These are phyloP conservation scores for Pomacea maculata DNA, from an alignment of 1,140 invertebrate species.

Conservation along the genomic window DNA sequence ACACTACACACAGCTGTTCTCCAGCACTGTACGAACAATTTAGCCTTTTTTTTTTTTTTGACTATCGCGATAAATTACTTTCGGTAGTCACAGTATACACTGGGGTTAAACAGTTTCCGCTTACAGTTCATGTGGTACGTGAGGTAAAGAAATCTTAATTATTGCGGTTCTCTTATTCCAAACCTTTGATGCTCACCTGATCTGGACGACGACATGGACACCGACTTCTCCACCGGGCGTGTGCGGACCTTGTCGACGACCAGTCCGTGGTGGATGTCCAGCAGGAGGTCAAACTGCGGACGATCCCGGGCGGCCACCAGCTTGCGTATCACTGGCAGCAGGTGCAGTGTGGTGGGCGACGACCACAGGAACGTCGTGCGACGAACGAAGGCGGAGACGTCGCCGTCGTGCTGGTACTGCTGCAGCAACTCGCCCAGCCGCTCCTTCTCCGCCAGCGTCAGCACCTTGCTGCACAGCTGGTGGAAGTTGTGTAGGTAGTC, in stretches of 20 bases:
- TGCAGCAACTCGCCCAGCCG: conserved; percentile 25
- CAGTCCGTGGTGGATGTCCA: conserved; percentile 7
- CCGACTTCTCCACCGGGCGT: neutral
- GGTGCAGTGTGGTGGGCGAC: conserved; percentile 35
- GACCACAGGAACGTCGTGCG: conserved; percentile 29
- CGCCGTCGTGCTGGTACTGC: conserved; percentile 32
- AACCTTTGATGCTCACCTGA: neutral
- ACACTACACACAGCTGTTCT: too few species aligned
- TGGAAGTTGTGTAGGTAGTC: conserved; percentile 20
- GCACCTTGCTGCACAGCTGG: conserved; percentile 11
- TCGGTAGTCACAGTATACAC: too few species aligned
- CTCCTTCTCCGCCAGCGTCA: conserved; percentile 16
- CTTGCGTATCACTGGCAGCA: conserved; percentile 39
- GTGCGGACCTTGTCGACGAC: neutral
- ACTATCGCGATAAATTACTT: too few species aligned
- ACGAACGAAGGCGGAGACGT: conserved; percentile 26
- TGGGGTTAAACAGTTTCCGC: too few species aligned
- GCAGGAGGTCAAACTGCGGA: conserved; percentile 19
- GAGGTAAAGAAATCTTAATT: too few species aligned
- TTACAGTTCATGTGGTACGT: too few species aligned
- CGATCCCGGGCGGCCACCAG: conserved; percentile 12
- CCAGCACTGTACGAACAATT: too few species aligned
- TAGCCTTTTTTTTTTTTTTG: too few species aligned
- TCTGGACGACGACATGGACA: conserved; percentile 6
- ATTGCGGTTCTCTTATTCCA: too few species aligned